Conservation (phyloP, 2,888 invertebrate genomes). For the Pachliopta kotzebuea region DNA sequence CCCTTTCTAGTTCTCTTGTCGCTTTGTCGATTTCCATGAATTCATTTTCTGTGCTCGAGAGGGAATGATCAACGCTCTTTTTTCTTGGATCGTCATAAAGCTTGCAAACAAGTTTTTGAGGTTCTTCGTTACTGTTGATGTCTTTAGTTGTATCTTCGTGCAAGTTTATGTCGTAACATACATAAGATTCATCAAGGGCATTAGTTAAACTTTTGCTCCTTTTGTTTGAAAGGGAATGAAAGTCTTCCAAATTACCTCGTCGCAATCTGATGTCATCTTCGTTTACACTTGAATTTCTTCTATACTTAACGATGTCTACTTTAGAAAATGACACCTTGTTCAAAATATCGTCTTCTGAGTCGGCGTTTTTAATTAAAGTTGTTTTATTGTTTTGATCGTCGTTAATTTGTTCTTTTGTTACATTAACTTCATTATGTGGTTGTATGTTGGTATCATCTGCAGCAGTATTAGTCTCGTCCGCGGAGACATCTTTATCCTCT, state of each 20-base stretch:
- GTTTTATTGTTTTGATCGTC: slow-evolving; percentile 32
- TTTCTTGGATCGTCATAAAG: slow-evolving; percentile 59
- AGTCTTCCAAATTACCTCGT: slow-evolving; percentile 70
- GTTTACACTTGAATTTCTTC: slow-evolving; percentile 72
- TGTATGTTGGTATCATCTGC: slow-evolving; percentile 27
- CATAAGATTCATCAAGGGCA: slow-evolving; percentile 51
- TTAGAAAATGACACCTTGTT: slow-evolving; percentile 60
- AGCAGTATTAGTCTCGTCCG: slow-evolving; percentile 29
- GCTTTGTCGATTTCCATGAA: slow-evolving; percentile 74
- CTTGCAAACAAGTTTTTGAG: slow-evolving; percentile 69
- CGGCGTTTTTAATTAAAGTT: slow-evolving; percentile 39
- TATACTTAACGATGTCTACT: slow-evolving; percentile 64
- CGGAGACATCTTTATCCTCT: slow-evolving; percentile 24
- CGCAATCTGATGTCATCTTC: slow-evolving; percentile 68
- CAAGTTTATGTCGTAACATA: slow-evolving; percentile 66
- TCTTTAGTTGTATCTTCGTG: slow-evolving; percentile 54
- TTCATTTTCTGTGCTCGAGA: slow-evolving; percentile 72
- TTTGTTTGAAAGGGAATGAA: slow-evolving; percentile 60
- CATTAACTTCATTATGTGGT: slow-evolving; percentile 24
- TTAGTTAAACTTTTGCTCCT: slow-evolving; percentile 71
- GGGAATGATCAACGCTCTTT: slow-evolving; percentile 63
- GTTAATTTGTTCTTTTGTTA: slow-evolving; percentile 31
- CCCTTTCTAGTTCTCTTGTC: slow-evolving; percentile 67
- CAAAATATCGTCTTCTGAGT: slow-evolving; percentile 57
- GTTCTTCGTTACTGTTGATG: slow-evolving; percentile 62